These are phyloP conservation scores for Siniperca chuatsi DNA, from an alignment of 2,113 vertebrate genomes.

Conservation along the genomic window DNA sequence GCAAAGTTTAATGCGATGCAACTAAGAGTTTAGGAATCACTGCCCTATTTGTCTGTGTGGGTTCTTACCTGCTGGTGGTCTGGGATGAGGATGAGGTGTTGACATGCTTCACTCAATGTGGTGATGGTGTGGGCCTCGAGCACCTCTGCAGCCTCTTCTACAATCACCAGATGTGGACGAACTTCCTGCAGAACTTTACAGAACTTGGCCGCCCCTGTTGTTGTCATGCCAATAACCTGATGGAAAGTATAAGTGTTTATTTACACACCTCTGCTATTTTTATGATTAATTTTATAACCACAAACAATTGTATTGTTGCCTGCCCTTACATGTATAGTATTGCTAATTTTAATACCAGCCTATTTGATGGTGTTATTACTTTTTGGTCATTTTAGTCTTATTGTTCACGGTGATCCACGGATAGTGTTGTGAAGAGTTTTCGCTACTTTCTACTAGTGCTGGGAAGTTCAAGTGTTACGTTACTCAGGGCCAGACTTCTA, in stretches of 20 bases:
- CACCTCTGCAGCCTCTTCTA: conserved; percentile 97
- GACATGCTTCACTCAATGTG: conserved; percentile 89
- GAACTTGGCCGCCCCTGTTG: conserved; percentile 96
- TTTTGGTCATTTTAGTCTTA: background rate
- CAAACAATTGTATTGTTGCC: background rate
- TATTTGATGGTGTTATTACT: background rate
- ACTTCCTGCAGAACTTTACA: conserved; percentile 88
- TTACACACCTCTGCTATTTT: background rate
- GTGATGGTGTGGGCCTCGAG: conserved; percentile 96
- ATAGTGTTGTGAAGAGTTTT: too few species aligned
- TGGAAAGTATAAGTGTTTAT: background rate
- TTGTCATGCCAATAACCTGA: conserved; percentile 95
- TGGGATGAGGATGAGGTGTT: conserved; percentile 97
- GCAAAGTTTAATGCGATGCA: background rate
- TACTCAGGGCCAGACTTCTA: background rate
- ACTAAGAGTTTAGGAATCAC: background rate
- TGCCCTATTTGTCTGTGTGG: background rate
- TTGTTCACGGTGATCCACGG: too few species aligned
- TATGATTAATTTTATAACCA: background rate
- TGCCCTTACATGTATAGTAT: background rate
- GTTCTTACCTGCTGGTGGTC: conserved; percentile 94
- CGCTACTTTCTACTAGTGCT: background rate
- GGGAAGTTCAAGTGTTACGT: background rate
- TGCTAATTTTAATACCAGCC: background rate
- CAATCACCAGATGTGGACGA: conserved; percentile 88